Evolutionary conservation across 2,113 vertebrate genomes (phyloP), one percentile per base, ranked within the genome.

Genomic region (Nesoenas mayeri): DNA sequence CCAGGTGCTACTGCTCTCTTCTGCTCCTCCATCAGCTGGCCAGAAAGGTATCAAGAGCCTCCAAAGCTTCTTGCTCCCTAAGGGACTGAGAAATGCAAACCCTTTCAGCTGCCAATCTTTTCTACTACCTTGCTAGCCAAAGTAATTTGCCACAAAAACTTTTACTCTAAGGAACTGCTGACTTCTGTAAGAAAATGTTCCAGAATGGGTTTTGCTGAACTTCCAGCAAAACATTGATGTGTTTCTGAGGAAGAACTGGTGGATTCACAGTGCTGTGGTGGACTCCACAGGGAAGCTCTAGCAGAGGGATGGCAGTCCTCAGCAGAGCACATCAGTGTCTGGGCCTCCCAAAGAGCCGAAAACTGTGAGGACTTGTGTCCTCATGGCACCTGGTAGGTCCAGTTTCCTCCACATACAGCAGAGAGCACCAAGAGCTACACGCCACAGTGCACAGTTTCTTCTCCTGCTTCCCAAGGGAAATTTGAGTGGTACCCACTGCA

Each of bases 321-420:
- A 71, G 32, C 47, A 47, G 42, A 48, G 5, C 10, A 24, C 1
- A 0, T 21, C 38, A 51, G 47, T 72, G 29, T 7, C 25, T 32
- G 48, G 25, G 25, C 25, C 50, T 82, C 28, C 31, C 17, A 77
- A 66, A 84, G 73, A 79, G 5, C 58, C 72, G 57, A 47, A 90
- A 82, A 61, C 15, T 34, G 15, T 0, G 0, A 73, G 36, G 31
- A 56, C 3, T 22, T 32, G 9, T 8, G 32, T 70, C n/a, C 36
- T 82, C 15, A 2, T 1, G 1, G 62, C 17, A 48, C 12, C 25
- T 51, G 17, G n/a, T 34, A 75, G 26, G 34, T 92, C 53, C 71
- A 6, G 32, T 13, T 78, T 50, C 67, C 31, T 64, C 24, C 44
- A 25, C 0, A 1, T 11, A 21, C 9, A 60, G 28, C 56, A 71